Base-by-base conservation (phyloP, 2,888 invertebrate genomes). In the Scaptomyza flava region DNA sequence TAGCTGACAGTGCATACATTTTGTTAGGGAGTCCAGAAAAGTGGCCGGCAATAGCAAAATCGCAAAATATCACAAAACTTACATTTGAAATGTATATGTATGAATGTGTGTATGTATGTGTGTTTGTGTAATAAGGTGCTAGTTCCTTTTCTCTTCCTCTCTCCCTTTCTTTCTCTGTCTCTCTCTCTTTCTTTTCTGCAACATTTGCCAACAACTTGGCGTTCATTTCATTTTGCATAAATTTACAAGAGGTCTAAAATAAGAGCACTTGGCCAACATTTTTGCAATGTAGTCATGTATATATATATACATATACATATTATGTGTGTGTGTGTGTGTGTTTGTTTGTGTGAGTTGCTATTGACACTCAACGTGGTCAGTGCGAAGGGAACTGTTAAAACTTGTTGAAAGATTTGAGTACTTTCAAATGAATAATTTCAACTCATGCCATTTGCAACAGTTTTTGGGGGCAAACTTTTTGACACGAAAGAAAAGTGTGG, bases 171-270 rank as follows among this genome's bases (percentile, higher is more conserved):
- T 27, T 20, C n/a, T 2, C 7, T 27, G 27, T 31, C n/a, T 2
- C 7, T 27, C 33, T 31, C 34, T n/a, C 6, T 27, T 6, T 27
- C 27, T 6, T 27, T 27, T 27, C 6, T 11, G 6, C 48, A 41
- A 42, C 52, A 61, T 64, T 69, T 48, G 57, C 60, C 43, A 54
- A 46, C 27, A 56, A 38, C 20, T 20, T 68, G 69, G 46, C 57
- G 56, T 74, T 68, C 43, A 63, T 79, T 75, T 69, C 53, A 61
- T 69, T 79, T 75, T 75, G 56, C 76, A 70, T 75, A 75, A 74
- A 75, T 79, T 74, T 50, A 41, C 41, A 41, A 75, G 60, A 48
- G 62, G 63, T 48, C 68, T 59, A 68, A 63, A 68, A 63, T 63
- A 63, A 41, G 59, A 74, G 63, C 59, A 57, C 70, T 74, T 60